Evolutionary conservation across 2,113 vertebrate genomes (phyloP), one percentile per base, ranked within the genome.

Genomic region (Pimephales promelas): DNA sequence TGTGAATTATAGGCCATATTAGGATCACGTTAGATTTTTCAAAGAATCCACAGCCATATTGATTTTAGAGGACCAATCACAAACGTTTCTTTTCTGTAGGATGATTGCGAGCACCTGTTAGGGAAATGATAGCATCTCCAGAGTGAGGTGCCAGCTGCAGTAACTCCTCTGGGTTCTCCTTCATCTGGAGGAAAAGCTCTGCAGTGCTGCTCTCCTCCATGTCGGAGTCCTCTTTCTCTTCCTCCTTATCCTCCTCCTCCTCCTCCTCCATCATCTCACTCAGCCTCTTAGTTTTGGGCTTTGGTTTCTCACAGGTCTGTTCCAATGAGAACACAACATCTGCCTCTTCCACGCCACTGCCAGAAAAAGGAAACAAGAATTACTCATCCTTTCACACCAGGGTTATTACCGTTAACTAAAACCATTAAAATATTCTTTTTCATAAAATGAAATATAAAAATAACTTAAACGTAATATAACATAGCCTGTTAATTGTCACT

Each of bases 251-350:
- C 52, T 20, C 54, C 2, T 52, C 52, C 4, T 20, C 52, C 52
- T 20, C 49, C 0, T 80, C 61, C 5, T 9, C n/a, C 6, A 70
- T 47, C 3, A 70, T 9, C 13, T 89, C 62, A 0, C 7, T 77
- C 62, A 57, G 73, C 22, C 2, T 78, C 40, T 85, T 86, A 4
- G 72, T 85, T 82, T 92, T 90, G 36, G 88, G 82, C 0, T 2
- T 85, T 11, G 26, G 79, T 6, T 34, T 64, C 10, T 64, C 80
- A 0, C 91, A 89, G 0, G 90, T 94, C 91, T 97, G 96, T 87
- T 96, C 96, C 2, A 93, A 7, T 0, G 96, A 97, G 87, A 97
- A 94, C 59, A 97, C 90, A 4, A 95, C 82, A 0, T 94, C 94
- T 0, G 92, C 91, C 88, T 97, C 93, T 89, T 97, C 94, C 83